phyloP scores from a whole-genome alignment of 2,888 invertebrate species.

The Callyntrura sp. region DNA sequence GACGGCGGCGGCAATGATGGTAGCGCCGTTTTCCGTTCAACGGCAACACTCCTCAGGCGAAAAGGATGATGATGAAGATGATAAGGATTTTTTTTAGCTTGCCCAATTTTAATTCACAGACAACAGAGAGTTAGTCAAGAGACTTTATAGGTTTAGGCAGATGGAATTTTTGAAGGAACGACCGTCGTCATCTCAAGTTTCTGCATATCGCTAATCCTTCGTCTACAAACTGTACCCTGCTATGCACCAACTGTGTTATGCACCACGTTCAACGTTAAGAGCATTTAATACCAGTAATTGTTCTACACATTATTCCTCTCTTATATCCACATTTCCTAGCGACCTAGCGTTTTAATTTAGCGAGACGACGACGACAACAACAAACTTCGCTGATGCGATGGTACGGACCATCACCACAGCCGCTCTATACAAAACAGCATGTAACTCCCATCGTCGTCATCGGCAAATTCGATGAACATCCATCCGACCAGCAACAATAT shows the following conservation, averaged over 20 bases:
- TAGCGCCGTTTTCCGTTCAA: constrained; percentile 8
- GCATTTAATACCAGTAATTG: constrained; percentile 3
- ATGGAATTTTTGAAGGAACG: no score
- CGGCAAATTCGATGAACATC: background rate
- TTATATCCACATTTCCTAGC: background rate
- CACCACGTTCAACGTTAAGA: constrained; percentile 30
- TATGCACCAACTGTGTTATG: background rate
- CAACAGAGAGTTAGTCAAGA: background rate
- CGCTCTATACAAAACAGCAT: no score
- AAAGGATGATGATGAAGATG: constrained; percentile 39
- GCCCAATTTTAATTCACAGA: background rate
- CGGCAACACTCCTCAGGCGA: constrained; percentile 41
- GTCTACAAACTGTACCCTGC: background rate
- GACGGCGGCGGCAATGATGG: background rate
- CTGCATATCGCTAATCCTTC: background rate
- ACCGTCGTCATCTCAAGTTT: background rate
- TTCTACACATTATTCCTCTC: constrained; percentile 9
- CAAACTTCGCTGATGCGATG: background rate
- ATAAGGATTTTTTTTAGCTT: background rate
- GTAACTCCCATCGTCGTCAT: no score
- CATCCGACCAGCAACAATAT: background rate
- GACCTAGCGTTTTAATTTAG: background rate
- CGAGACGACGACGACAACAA: background rate
- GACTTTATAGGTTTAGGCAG: background rate
- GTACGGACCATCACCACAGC: constrained; percentile 31